Base-by-base conservation (phyloP, 2,797 vertebrate genomes). In the Poecilia picta region DNA sequence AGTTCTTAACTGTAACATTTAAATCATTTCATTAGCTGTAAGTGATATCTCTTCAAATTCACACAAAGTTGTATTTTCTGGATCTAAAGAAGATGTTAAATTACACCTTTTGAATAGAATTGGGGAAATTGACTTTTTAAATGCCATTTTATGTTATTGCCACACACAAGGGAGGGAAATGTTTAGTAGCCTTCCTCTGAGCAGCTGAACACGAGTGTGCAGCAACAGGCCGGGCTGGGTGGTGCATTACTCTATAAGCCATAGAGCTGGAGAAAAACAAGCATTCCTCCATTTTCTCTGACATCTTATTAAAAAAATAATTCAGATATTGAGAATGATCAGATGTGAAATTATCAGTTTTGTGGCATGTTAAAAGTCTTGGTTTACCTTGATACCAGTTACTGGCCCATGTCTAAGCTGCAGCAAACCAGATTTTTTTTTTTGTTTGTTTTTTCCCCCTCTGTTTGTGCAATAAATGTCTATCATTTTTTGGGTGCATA, bases 401-500 rank as follows among this genome's bases (percentile, higher is more conserved):
- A 72, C 68, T 72, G 68, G n/a, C 68, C 68, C 68, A 31, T 46
- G 68, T 12, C 41, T 28, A 15, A n/a, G 3, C 13, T 28, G 78
- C 81, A 86, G 57, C 49, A 43, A 79, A 49, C 55, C 41, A 0
- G 43, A 71, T 53, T 25, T 25, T 85, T 91, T 79, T 81, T 80
- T 85, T 87, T 74, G 33, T 66, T 81, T 91, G 36, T 41, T 41
- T 41, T 41, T 41, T 41, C 7, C 7, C 41, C 41, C 79, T 73
- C 25, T 83, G 80, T 85, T 78, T 87, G 91, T 93, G 90, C 86
- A 89, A 85, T 89, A 79, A 75, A 77, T 75, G 77, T 93, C 89
- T 72, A 57, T 86, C 80, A 76, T n/a, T 78, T 93, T 89, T 80
- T 80, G 81, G 92, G 91, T 87, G 88, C 90, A 88, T 87, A 88